Base-by-base conservation (phyloP, 2,888 invertebrate species). In the Heliconius hortense region DNA sequence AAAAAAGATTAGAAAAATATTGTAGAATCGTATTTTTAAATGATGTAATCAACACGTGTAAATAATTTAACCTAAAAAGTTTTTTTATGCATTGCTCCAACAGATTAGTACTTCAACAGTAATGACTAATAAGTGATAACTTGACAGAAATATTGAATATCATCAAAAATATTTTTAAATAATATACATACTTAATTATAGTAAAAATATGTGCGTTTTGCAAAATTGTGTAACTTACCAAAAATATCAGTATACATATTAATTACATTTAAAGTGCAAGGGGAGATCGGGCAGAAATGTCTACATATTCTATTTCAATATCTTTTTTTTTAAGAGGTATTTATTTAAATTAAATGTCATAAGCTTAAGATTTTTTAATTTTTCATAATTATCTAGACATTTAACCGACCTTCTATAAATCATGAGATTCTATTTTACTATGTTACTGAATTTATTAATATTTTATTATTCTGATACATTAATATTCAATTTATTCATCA, bases 21-120 rank as follows among this genome's bases (percentile, higher is more conserved):
- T 68, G 66, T 48, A 26, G 53, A 64, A 13, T 75, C n/a, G 70
- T 68, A 67, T 35, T 68, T 72, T 43, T 24, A 39, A 53, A 62
- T 68, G 62, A 76, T n/a, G 68, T 73, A 69, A 73, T 24, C 28
- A 56, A 71, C 74, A 71, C 59, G 71, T 56, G 70, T 24, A 53
- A 18, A 69, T n/a, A 18, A 26, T 60, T 18, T 43, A 73, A 60
- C 56, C 67, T 67, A 67, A 10, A 53, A 26, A 73, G 66, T 28
- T 28, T 63, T 39, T 39, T 66, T n/a, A 64, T 35, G 31, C 72
- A 48, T 15, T 60, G 8, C 4, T n/a, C 35, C 13, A 26, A 39
- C 2, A 21, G 31, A n/a, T 21, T 66, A 15, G 3, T 66, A 39
- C 15, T 43, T 39, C 13, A 64, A 64, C 24, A 39, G 4, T 24